These are phyloP conservation scores for Cyrtodaria siliqua DNA, from an alignment of 2,888 invertebrate species.

Conservation along the genomic window DNA sequence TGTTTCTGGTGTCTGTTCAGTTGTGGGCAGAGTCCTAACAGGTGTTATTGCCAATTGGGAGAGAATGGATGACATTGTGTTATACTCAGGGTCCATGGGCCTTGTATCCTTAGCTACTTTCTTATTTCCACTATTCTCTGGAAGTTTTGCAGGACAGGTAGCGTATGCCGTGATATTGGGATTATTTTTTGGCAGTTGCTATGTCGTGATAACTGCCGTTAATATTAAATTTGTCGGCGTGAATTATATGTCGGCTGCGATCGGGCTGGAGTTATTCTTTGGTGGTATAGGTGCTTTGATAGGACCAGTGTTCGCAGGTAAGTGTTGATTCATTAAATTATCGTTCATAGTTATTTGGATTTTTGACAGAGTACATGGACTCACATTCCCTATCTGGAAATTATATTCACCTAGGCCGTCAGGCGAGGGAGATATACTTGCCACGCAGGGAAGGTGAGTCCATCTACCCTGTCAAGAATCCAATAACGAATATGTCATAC, in stretches of 20 bases:
- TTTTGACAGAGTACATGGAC: too few species aligned
- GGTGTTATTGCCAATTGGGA: conserved; percentile 31
- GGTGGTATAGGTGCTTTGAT: conserved; percentile 40
- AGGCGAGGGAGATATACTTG: too few species aligned
- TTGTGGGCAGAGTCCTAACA: conserved; percentile 42
- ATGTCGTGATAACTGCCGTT: conserved; percentile 36
- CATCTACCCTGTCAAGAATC: too few species aligned
- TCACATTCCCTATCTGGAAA: too few species aligned
- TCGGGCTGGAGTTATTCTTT: conserved; percentile 44
- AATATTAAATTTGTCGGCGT: conserved; percentile 41
- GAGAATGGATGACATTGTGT: conserved; percentile 17
- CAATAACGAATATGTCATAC: too few species aligned
- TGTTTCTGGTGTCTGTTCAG: conserved; percentile 28
- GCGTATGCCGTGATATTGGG: conserved; percentile 35
- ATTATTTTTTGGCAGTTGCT: conserved; percentile 39
- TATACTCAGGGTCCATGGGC: conserved; percentile 30
- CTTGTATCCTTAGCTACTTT: conserved; percentile 23
- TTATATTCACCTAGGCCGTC: too few species aligned
- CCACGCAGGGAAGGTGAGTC: too few species aligned
- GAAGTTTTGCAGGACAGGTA: conserved; percentile 30
- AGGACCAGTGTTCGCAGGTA: conserved; percentile 54
- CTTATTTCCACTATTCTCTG: conserved; percentile 24
- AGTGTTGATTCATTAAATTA: too few species aligned
- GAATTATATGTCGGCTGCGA: conserved; percentile 43
- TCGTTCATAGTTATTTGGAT: too few species aligned